These are phyloP conservation scores for Therioaphis trifolii DNA, from an alignment of 2,888 invertebrate species.

Conservation along the genomic window DNA sequence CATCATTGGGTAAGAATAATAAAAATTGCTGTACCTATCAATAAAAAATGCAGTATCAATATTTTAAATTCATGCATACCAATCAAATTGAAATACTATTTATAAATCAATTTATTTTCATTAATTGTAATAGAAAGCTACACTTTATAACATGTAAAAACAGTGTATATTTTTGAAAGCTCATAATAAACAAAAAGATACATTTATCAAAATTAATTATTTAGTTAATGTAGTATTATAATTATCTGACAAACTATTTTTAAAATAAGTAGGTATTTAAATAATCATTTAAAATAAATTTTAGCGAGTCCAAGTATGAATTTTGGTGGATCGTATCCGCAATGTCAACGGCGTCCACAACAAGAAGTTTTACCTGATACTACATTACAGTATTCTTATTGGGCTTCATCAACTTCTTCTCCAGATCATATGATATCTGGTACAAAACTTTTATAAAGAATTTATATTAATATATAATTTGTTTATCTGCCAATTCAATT, in stretches of 20 bases:
- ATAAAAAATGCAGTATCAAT: neutral
- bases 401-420: constrained; percentile 59
- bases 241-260: too few relatives aligned
- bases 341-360: constrained; percentile 51
- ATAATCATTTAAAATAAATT: too few relatives aligned
- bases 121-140: too few relatives aligned
- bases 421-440: constrained; percentile 53
- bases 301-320: constrained; percentile 45
- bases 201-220: too few relatives aligned
- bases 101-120: too few relatives aligned
- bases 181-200: too few relatives aligned
- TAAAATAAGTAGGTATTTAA: too few relatives aligned
- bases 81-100: too few relatives aligned
- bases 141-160: too few relatives aligned
- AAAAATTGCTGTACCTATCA: too few relatives aligned
- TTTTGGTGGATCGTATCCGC: constrained; percentile 48
- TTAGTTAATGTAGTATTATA: too few relatives aligned
- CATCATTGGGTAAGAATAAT: constrained; percentile 52
- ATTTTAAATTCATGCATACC: neutral
- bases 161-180: too few relatives aligned
- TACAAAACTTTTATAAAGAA: constrained; percentile 16
- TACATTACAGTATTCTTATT: constrained; percentile 53
- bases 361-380: constrained; percentile 57
- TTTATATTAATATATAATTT: neutral
- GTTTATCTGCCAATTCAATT: neutral